phyloP scores from a whole-genome alignment of 2,113 vertebrate species.

The Gymnobelideus leadbeateri region DNA sequence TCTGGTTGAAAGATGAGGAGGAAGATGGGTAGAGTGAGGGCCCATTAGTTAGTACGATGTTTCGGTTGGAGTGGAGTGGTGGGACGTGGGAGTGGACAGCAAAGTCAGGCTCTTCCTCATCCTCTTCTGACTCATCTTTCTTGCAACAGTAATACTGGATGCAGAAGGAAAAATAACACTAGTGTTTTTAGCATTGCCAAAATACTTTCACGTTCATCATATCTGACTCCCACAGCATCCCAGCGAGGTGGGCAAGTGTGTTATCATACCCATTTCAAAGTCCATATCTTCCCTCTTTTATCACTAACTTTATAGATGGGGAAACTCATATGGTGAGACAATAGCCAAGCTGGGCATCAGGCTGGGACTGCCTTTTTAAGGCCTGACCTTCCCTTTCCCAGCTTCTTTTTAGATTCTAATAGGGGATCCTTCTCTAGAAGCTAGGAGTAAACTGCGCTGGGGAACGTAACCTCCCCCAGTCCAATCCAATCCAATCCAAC shows the following conservation, averaged over 20 bases:
- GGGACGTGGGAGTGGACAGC: conserved; percentile 93
- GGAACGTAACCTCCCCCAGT: background rate
- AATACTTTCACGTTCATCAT: background rate
- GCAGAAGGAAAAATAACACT: background rate
- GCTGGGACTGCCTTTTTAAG: background rate
- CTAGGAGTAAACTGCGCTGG: background rate
- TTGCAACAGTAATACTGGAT: conserved; percentile 97
- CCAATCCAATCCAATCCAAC: background rate
- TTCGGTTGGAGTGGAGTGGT: conserved; percentile 92
- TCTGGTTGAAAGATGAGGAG: conserved; percentile 88
- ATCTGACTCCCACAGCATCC: background rate
- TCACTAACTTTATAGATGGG: background rate
- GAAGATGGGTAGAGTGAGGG: conserved; percentile 89
- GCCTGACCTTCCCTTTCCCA: background rate
- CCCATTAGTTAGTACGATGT: conserved; percentile 93
- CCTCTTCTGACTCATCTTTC: conserved; percentile 96
- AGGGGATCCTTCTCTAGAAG: background rate
- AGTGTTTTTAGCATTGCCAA: background rate
- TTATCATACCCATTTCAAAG: background rate
- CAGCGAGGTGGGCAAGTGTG: background rate
- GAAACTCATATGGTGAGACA: background rate
- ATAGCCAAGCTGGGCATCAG: fast-evolving
- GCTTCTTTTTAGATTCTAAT: background rate
- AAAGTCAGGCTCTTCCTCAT: conserved; percentile 98
- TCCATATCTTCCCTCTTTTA: background rate